Evolutionary conservation across 1,140 invertebrate species (phyloP).

Genomic region (Lepidurus couesii): DNA sequence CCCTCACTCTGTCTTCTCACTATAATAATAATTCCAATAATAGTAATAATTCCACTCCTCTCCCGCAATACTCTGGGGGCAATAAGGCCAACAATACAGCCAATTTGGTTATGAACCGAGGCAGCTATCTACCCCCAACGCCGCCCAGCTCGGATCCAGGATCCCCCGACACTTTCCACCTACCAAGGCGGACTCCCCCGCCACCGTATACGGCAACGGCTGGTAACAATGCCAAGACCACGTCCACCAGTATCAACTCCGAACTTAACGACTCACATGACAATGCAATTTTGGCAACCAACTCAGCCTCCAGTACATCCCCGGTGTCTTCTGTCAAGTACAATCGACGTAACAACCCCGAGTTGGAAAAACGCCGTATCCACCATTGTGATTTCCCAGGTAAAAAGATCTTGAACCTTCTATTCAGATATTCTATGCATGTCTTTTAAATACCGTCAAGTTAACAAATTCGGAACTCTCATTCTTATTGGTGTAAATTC

Average conservation of each 20-base stretch:
- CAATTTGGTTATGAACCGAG: slow-evolving; percentile 2
- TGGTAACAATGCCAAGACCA: slow-evolving; percentile 42
- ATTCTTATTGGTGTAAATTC: no score
- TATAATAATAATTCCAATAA: not conserved
- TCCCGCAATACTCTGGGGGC: not conserved
- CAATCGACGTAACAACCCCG: slow-evolving; percentile 91
- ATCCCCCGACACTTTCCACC: slow-evolving; percentile 32
- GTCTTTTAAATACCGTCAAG: no score
- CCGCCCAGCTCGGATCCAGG: slow-evolving; percentile 43
- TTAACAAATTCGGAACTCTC: no score
- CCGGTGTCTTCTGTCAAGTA: slow-evolving; percentile 54
- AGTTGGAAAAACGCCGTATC: slow-evolving; percentile 86
- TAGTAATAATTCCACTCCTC: no score
- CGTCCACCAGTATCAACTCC: slow-evolving; percentile 42
- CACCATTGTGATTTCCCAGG: slow-evolving; percentile 93
- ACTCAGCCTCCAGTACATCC: slow-evolving; percentile 44
- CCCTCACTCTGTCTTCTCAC: not conserved
- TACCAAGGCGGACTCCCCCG: slow-evolving; percentile 29
- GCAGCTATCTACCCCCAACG: slow-evolving; percentile 41
- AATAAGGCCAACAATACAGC: not conserved
- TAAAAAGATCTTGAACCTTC: slow-evolving; percentile 47
- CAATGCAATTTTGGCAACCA: slow-evolving; percentile 30
- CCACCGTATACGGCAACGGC: slow-evolving; percentile 41
- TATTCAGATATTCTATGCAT: not conserved
- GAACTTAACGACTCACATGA: slow-evolving; percentile 42